Conservation (phyloP, 2,888 invertebrate genomes). For the Ceramica pisi region DNA sequence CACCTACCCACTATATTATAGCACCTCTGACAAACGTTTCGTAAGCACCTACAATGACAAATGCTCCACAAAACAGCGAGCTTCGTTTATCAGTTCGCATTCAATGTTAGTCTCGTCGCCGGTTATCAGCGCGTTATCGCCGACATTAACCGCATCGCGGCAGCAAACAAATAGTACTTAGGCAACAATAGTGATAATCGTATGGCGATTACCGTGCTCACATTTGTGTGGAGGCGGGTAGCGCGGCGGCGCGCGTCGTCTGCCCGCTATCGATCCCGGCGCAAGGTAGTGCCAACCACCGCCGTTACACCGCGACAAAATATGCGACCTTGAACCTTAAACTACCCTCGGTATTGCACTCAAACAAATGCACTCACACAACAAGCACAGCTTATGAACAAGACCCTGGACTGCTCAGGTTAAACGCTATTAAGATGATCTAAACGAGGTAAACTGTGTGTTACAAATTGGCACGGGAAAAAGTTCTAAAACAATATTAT, state of each 20-base stretch:
- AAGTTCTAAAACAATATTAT: slow-evolving; percentile 35
- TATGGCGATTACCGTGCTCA: slow-evolving; percentile 74
- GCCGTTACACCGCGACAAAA: slow-evolving; percentile 78
- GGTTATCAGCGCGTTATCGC: slow-evolving; percentile 72
- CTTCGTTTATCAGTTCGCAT: slow-evolving; percentile 65
- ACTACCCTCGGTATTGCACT: slow-evolving; percentile 78
- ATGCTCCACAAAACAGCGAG: slow-evolving; percentile 47
- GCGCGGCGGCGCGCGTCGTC: slow-evolving; percentile 84
- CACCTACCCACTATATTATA: slow-evolving; percentile 50
- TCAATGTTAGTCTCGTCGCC: slow-evolving; percentile 64
- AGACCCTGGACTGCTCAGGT: slow-evolving; percentile 3
- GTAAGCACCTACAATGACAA: slow-evolving; percentile 46
- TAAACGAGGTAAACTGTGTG: slow-evolving; percentile 16
- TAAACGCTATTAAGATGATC: slow-evolving; percentile 2
- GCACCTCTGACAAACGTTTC: slow-evolving; percentile 47
- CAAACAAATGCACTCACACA: slow-evolving; percentile 69
- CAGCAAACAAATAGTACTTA: slow-evolving; percentile 72
- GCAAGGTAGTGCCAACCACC: slow-evolving; percentile 83
- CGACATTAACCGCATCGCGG: slow-evolving; percentile 72
- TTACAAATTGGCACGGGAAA: slow-evolving; percentile 34
- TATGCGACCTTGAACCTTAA: slow-evolving; percentile 87
- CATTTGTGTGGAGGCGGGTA: slow-evolving; percentile 74
- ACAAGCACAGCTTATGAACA: slow-evolving; percentile 32
- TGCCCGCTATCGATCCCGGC: slow-evolving; percentile 86
- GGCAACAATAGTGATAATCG: slow-evolving; percentile 79